Conservation (phyloP, 2,888 invertebrate species). For the Spodoptera littoralis region DNA sequence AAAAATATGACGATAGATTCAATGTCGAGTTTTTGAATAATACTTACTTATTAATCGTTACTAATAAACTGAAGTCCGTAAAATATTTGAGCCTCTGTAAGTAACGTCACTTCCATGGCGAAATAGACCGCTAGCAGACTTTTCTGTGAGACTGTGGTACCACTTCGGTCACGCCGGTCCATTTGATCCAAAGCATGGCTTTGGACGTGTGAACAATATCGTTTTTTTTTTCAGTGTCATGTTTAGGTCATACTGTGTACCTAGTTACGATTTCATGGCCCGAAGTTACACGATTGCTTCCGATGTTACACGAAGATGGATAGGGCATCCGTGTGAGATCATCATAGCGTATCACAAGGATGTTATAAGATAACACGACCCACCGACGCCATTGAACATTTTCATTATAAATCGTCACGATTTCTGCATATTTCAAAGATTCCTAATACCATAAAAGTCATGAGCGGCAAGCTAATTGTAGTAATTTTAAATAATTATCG, state of each 20-base stretch:
- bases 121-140: too few species aligned
- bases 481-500: constrained; percentile 41
- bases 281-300: constrained; percentile 19
- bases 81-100: too few species aligned
- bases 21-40: not conserved
- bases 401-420: constrained; percentile 46
- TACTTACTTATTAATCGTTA: not conserved
- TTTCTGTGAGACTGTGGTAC: too few species aligned
- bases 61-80: too few species aligned
- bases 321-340: constrained; percentile 50
- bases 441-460: constrained; percentile 4
- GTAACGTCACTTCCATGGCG: too few species aligned
- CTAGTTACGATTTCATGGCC: too few species aligned
- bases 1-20: too few species aligned
- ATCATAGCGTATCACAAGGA: constrained; percentile 58
- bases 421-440: constrained; percentile 48
- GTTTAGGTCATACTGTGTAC: constrained; percentile 1
- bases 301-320: constrained; percentile 27
- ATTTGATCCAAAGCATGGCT: not conserved
- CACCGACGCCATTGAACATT: constrained; percentile 52
- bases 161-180: not conserved
- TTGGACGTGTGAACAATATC: too few species aligned
- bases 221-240: not conserved
- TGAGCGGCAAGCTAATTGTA: constrained; percentile 25
- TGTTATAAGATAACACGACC: constrained; percentile 55